These are phyloP conservation scores for Cichlasoma orientale DNA, from an alignment of 2,797 vertebrate species.

Conservation along the genomic window DNA sequence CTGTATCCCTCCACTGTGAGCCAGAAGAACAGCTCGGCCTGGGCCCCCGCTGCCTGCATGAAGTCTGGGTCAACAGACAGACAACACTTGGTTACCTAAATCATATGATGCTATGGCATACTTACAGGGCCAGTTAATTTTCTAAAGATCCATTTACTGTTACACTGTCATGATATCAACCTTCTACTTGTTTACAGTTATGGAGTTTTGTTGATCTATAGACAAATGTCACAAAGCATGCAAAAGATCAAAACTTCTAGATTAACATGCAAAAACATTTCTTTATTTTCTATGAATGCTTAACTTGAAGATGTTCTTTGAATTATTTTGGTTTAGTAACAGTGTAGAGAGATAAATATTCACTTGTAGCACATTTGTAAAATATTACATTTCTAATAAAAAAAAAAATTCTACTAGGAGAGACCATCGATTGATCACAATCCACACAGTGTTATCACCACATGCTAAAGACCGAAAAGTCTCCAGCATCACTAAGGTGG, in stretches of 20 bases:
- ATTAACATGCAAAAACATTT: background rate
- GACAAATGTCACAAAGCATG: background rate
- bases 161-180: background rate
- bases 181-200: background rate
- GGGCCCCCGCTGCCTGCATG: constrained; percentile 96
- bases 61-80: constrained; percentile 84
- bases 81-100: constrained; percentile 4
- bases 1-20: constrained; percentile 99
- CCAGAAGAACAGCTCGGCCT: constrained; percentile 99
- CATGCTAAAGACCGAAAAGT: too few species aligned
- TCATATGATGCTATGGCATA: background rate
- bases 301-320: too few species aligned
- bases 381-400: too few species aligned
- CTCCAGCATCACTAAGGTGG: too few species aligned
- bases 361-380: too few species aligned
- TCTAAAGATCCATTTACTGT: background rate
- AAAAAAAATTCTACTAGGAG: too few species aligned
- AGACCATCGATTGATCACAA: too few species aligned
- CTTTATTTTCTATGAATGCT: too few species aligned
- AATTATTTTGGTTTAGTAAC: too few species aligned
- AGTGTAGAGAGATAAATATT: too few species aligned
- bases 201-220: background rate
- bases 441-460: too few species aligned
- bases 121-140: background rate
- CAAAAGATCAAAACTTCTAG: background rate